Conservation (phyloP, 2,113 vertebrate species). For the Andinoacara biseriatus region DNA sequence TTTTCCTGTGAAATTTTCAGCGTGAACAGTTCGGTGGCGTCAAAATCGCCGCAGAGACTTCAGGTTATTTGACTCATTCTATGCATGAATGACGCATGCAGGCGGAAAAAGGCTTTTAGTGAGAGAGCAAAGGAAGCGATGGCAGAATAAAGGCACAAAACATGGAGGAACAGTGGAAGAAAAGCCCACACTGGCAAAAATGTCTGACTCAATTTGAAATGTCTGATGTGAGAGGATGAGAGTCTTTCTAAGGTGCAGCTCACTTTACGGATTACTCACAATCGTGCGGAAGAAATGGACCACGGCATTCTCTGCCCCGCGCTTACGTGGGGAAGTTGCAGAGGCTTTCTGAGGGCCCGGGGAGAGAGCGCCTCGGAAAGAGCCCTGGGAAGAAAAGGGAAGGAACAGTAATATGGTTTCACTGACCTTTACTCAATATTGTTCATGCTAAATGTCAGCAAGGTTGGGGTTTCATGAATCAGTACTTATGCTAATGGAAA, state of each 20-base stretch:
- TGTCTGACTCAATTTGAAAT: background rate
- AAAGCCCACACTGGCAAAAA: background rate
- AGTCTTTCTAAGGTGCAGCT: background rate
- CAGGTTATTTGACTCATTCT: background rate
- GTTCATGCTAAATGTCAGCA: background rate
- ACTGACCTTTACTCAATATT: background rate
- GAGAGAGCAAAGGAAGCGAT: background rate
- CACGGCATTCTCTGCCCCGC: slow-evolving; percentile 91
- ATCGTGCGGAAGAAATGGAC: slow-evolving; percentile 98
- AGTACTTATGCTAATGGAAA: background rate
- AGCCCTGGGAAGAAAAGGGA: slow-evolving; percentile 69
- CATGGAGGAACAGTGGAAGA: background rate
- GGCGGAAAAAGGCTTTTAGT: background rate
- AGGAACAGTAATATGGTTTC: background rate
- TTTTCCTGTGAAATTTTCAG: background rate
- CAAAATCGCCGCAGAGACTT: background rate
- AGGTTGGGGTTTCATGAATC: background rate
- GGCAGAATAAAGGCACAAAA: slow-evolving; percentile 15
- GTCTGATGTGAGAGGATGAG: background rate
- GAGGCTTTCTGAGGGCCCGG: slow-evolving; percentile 89
- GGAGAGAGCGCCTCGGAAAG: slow-evolving; percentile 82
- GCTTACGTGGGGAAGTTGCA: slow-evolving; percentile 84
- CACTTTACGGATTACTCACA: slow-evolving; percentile 80
- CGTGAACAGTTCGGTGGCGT: background rate
- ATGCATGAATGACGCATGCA: background rate